Base-by-base conservation (phyloP, 53 echinoderm and acorn worm genomes). In the Apostichopus leukothele region DNA sequence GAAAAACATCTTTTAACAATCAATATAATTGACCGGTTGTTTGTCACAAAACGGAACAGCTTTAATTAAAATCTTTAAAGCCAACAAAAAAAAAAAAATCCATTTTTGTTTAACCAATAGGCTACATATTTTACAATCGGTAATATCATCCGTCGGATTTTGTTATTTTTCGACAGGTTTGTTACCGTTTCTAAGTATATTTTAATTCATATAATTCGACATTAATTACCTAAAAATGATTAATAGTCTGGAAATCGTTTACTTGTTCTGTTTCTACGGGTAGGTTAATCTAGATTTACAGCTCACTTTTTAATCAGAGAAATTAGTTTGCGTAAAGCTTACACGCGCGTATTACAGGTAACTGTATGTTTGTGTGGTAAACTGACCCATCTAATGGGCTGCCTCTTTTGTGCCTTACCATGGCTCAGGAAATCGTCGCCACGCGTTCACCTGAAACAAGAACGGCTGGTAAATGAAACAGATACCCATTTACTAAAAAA, bases 291-390 rank as follows among this genome's bases (percentile, higher is more conserved):
- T 71, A 71, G 71, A 71, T 71, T 71, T 71, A 71, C 18, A 71
- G 13, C 71, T 71, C 39, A 39, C 13, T 71, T 71, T 71, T n/a
- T 81, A 81, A 81, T 81, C 59, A 81, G 59, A 51, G 19, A 81
- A 55, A 81, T 81, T 81, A 59, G 81, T 81, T 81, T 81, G 81
- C 59, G 81, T 81, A 81, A 81, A 55, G 81, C 81, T 81, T 81
- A 81, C 81, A 81, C 81, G 81, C 54, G 81, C 81, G 81, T 81
- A 81, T 54, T 81, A 55, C 81, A 81, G 81, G 54, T 54, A 59
- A 22, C 53, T 7, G 16, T 5, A n/a, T 81, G 81, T 81, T 54
- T 81, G 81, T 23, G 21, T 21, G 39, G 81, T 81, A 81, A 81
- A 81, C 21, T 59, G 81, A 81, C 81, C 16, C 77, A 18, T 18